Conservation (phyloP, 2,888 invertebrate genomes). For the Trichogramma evanescens region DNA sequence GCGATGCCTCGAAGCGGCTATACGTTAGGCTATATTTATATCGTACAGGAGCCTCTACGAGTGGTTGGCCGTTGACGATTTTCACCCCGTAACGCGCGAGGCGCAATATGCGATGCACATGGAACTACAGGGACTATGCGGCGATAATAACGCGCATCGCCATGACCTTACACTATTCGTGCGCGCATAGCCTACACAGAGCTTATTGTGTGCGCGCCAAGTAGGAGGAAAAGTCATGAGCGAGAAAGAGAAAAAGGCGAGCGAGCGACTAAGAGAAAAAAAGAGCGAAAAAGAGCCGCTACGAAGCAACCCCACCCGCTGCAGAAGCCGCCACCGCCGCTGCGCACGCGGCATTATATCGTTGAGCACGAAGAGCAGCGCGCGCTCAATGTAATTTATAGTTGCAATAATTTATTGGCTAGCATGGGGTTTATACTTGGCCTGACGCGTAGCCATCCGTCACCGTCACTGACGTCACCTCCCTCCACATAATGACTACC, state of each 20-base stretch:
- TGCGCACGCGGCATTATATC: conserved; percentile 1
- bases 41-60: too few relatives aligned
- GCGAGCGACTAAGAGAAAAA: background rate
- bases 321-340: conserved; percentile 42
- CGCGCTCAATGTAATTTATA: conserved; percentile 48
- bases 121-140: too few relatives aligned
- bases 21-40: too few relatives aligned
- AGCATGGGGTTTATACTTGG: conserved; percentile 48
- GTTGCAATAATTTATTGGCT: conserved; percentile 49
- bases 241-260: background rate
- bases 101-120: too few relatives aligned
- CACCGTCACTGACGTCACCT: conserved; percentile 48
- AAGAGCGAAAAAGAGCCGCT: background rate
- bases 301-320: conserved; percentile 31
- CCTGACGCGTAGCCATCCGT: conserved; percentile 48
- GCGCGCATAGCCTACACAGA: too few relatives aligned
- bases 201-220: too few relatives aligned
- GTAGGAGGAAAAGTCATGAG: conserved; percentile 1
- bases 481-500: conserved; percentile 48
- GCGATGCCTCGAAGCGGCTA: too few relatives aligned
- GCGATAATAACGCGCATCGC: too few relatives aligned
- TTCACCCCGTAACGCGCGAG: too few relatives aligned
- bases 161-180: too few relatives aligned
- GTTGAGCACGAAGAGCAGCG: conserved; percentile 16
- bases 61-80: too few relatives aligned